Evolutionary conservation across 1,140 invertebrate genomes (phyloP), one percentile per base, ranked within the genome.

Genomic region (Sminthurinus signatus): DNA sequence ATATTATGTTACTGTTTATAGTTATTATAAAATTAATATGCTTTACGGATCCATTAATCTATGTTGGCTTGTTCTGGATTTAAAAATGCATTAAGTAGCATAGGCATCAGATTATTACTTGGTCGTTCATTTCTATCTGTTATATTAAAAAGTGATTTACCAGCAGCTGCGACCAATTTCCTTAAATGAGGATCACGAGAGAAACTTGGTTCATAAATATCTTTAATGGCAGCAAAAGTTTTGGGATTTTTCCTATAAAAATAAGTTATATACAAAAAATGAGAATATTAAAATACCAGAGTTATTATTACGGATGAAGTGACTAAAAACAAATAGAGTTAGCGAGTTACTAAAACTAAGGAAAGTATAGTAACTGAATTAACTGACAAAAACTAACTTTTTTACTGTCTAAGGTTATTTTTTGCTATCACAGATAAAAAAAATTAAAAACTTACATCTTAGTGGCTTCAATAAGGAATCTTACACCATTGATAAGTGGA

Each of bases 141-240:
- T n/a, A 70, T n/a, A 42, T 67, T 67, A 44, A 70, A 70, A 1
- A 70, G 25, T 15, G 57, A 46, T 50, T 70, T 70, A 21, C 68
- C 68, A 44, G 62, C 64, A 39, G 2, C 32, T 10, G 19, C 52
- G 25, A 70, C 58, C 28, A 64, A 46, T 59, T 62, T 70, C 10
- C 64, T 32, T 27, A 70, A 52, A 27, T 61, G 51, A n/a, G 64
- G 64, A 58, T 64, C 56, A 44, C 68, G 29, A 25, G 27, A 64
- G 42, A 70, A 70, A 58, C 68, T 70, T 1, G 64, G 64, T n/a
- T 66, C 64, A 36, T 70, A 70, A 17, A 70, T 43, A 32, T 70
- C 64, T 23, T 50, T 50, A 52, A 70, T 67, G 27, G 57, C 25
- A 25, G 51, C 46, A 54, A 70, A 70, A 12, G 64, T 59, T 32